Evolutionary conservation across 2,113 vertebrate species (phyloP).

Genomic region (Tor tambroides): DNA sequence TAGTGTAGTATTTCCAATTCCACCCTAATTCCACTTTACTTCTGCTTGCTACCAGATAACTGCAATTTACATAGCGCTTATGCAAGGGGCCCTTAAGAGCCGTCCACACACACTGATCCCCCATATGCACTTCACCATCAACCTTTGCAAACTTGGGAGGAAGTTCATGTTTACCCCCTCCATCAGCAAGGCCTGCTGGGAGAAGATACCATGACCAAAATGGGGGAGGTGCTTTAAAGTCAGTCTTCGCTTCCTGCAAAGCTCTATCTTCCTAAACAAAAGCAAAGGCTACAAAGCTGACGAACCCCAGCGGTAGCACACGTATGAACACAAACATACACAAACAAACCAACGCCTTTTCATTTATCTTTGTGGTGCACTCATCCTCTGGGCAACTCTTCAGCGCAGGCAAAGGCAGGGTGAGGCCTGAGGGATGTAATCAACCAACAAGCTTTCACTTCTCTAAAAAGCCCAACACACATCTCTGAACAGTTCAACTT

Average conservation of each 20-base stretch:
- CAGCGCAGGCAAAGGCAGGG: constrained; percentile 14
- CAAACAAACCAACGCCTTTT: constrained; percentile 37
- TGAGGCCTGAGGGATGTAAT: constrained; percentile 30
- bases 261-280: constrained; percentile 41
- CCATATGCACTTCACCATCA: constrained; percentile 22
- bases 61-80: neutral
- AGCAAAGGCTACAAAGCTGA: constrained; percentile 34
- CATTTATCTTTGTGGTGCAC: constrained; percentile 53
- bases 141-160: constrained; percentile 43
- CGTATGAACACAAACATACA: constrained; percentile 18
- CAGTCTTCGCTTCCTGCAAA: constrained; percentile 48
- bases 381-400: constrained; percentile 32
- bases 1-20: neutral
- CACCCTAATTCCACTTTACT: neutral
- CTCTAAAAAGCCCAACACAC: neutral
- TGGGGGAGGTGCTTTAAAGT: constrained; percentile 47
- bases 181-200: constrained; percentile 53
- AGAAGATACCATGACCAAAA: constrained; percentile 57
- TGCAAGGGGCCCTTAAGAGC: neutral
- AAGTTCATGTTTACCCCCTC: constrained; percentile 56
- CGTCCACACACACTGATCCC: neutral
- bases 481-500: neutral
- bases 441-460: constrained; percentile 15
- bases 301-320: constrained; percentile 12
- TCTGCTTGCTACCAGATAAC: constrained; percentile 15